Conservation (phyloP, 2,113 vertebrate species). For the rat (Rattus norvegicus) region GRCr8 NC_086020.1:201351501-201352000, state of each 20-base stretch:
- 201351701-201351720: not conserved
- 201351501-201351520: not conserved
- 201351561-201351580: not conserved
- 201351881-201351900: not conserved
- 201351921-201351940: not conserved
- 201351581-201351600: not conserved
- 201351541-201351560: not conserved
- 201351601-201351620: not conserved
- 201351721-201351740: not conserved
- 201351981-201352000: not conserved
- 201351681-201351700: not conserved
- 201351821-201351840: not conserved
- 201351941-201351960: not conserved
- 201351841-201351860: too few species aligned
- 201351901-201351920: not conserved
- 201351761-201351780: fast-evolving
- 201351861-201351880: not conserved
- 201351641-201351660: not conserved
- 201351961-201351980: not conserved
- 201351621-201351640: not conserved
- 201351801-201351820: not conserved
- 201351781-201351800: not conserved
- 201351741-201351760: not conserved
- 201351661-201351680: not conserved
- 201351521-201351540: not conserved